Evolutionary conservation across 2,113 vertebrate species (phyloP).

Genomic region (Crotalus viridis): DNA sequence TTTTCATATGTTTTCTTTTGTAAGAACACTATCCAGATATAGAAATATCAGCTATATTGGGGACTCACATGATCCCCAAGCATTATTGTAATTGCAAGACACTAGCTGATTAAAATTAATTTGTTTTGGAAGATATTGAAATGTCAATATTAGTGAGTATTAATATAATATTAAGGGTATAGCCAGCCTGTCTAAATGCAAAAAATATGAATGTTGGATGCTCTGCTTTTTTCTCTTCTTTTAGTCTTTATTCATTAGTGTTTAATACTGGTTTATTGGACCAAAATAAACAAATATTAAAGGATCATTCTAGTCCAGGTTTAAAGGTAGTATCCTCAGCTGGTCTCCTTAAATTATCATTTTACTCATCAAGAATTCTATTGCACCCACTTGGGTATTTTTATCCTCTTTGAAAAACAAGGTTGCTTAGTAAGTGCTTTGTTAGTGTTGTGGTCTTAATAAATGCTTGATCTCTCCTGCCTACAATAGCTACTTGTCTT

Average conservation of each 20-base stretch:
- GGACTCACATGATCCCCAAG: too few species aligned
- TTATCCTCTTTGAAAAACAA: neutral
- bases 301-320: neutral
- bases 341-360: neutral
- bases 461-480: neutral
- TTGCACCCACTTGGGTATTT: neutral
- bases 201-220: neutral
- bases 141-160: neutral
- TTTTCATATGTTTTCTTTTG: neutral
- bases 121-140: neutral
- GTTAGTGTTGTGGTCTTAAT: neutral
- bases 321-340: neutral
- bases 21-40: neutral
- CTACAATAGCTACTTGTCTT: neutral
- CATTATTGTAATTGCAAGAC: neutral
- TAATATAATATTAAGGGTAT: neutral
- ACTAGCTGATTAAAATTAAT: neutral
- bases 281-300: neutral
- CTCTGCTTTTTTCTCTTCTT: neutral
- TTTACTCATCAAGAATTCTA: neutral
- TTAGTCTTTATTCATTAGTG: neutral
- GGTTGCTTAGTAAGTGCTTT: neutral
- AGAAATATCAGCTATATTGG: neutral
- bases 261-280: neutral
- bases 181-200: neutral